These are phyloP conservation scores for Callyntrura sp. DNA, from an alignment of 2,888 invertebrate species.

Conservation along the genomic window DNA sequence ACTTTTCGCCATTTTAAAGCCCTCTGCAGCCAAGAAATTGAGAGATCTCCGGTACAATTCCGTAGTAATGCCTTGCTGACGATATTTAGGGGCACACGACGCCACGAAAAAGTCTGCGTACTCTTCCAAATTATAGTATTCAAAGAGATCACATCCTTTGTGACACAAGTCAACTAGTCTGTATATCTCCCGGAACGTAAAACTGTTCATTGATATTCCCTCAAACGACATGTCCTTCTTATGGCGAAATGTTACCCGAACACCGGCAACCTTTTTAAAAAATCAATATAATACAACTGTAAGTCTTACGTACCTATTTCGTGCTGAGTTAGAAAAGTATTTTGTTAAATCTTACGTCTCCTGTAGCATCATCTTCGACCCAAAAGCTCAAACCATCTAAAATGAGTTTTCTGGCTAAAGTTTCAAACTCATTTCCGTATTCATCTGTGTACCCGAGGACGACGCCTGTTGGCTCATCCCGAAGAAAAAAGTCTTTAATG, in stretches of 20 bases:
- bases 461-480: conserved; percentile 74
- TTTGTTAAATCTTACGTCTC: conserved; percentile 65
- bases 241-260: conserved; percentile 73
- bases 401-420: conserved; percentile 52
- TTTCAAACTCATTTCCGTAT: conserved; percentile 74
- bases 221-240: conserved; percentile 55
- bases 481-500: conserved; percentile 72
- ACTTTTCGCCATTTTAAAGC: conserved; percentile 77
- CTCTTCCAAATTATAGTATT: conserved; percentile 61
- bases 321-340: no score
- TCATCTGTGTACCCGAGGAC: conserved; percentile 75
- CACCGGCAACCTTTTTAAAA: conserved; percentile 64
- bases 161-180: conserved; percentile 56
- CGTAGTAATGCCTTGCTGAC: conserved; percentile 61
- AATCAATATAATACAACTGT: not conserved
- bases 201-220: conserved; percentile 47
- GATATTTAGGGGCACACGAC: conserved; percentile 57
- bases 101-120: conserved; percentile 76
- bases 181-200: conserved; percentile 45
- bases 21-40: conserved; percentile 69
- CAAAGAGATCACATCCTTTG: conserved; percentile 61
- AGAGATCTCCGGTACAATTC: conserved; percentile 74
- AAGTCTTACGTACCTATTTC: not conserved
- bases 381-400: conserved; percentile 74
- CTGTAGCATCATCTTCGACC: conserved; percentile 74